Evolutionary conservation across 2,797 vertebrate genomes (phyloP), one percentile per base, ranked within the genome.

Genomic region (Carduelis carduelis): DNA sequence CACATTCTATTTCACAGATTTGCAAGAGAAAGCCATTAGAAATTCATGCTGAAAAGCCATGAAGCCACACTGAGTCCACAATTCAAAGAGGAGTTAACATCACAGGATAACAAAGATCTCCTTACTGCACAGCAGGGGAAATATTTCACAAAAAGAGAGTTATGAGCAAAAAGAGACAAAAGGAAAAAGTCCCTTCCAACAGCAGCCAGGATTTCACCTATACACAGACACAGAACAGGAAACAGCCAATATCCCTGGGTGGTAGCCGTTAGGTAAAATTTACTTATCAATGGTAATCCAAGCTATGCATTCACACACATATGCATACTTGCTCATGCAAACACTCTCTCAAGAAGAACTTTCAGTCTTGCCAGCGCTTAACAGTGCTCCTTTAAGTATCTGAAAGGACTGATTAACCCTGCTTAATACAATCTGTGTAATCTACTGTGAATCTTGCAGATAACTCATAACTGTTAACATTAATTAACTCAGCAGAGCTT

Each of bases 381-480:
- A 84, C 49, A 77, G 50, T 16, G 34, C 27, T 82, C n/a, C 56
- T 55, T 77, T 82, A 96, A 89, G 53, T 44, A 90, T 50, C 37
- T 56, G 49, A 84, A 92, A 90, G 1, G 20, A 72, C 72, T 66
- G 50, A 90, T 90, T 76, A 92, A 89, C 69, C 16, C 43, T 22
- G 65, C 55, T 93, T 83, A 92, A 93, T 87, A 72, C 60, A 78
- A 82, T 59, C 78, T 89, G 63, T 55, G 55, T 87, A 70, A 95
- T 87, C 87, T 83, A 61, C 60, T 71, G 65, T 39, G 66, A 88
- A 83, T 87, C 56, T 78, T 90, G 50, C 77, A 94, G 74, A 23
- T 66, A 95, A 89, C 56, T 87, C 87, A 43, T 61, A 94, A 83
- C 77, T 55, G 74, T 83, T 95, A 95, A 61, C 32, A 74, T 61